A percentile compares a stretch with the other conserved stretches of the same genome.
Evolutionary conservation across 37 sponge, comb jelly and placozoan genomes (phyloP).

Genomic region (Halichondria panicea): DNA sequence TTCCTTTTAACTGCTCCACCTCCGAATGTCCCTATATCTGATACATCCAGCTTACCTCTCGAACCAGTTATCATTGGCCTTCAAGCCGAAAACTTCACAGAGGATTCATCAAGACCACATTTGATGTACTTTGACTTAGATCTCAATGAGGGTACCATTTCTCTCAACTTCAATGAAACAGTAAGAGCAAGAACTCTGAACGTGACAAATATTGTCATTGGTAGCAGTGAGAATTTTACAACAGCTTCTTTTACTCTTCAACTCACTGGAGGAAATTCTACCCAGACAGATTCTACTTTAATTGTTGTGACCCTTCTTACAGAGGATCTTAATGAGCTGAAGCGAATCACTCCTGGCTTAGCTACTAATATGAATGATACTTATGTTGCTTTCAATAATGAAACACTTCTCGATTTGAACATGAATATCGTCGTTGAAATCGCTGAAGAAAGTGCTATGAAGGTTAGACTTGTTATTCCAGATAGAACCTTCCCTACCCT

Average conservation of each 20-base stretch:
- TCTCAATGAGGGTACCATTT: conserved; percentile 65
- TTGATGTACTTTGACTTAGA: conserved; percentile 57
- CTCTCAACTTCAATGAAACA: conserved; percentile 84
- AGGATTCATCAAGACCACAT: conserved; percentile 69
- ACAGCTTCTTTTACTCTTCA: conserved; percentile 28
- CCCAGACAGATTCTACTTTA: conserved; percentile 56
- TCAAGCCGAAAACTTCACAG: conserved; percentile 57
- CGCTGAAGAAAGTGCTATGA: conserved; percentile 26
- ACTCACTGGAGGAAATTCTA: conserved; percentile 71
- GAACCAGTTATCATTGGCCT: conserved; percentile 28
- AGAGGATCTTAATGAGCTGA: conserved; percentile 83
- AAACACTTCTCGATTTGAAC: conserved; percentile 80
- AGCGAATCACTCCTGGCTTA: conserved; percentile 74
- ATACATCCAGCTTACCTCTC: conserved; percentile 40
- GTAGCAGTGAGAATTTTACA: conserved; percentile 37
- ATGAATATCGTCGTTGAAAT: conserved; percentile 66
- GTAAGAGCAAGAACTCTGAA: conserved; percentile 73
- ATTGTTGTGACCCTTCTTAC: conserved; percentile 62
- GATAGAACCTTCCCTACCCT: conserved; percentile 70
- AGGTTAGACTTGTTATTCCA: conserved; percentile 9
- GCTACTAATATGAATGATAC: conserved; percentile 65
- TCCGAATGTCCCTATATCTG: conserved; percentile 16
- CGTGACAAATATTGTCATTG: conserved; percentile 63
- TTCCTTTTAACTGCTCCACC: conserved; percentile 49
- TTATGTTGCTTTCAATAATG: conserved; percentile 69